phyloP scores from a whole-genome alignment of 2,113 vertebrate species.

The Grus americana region DNA sequence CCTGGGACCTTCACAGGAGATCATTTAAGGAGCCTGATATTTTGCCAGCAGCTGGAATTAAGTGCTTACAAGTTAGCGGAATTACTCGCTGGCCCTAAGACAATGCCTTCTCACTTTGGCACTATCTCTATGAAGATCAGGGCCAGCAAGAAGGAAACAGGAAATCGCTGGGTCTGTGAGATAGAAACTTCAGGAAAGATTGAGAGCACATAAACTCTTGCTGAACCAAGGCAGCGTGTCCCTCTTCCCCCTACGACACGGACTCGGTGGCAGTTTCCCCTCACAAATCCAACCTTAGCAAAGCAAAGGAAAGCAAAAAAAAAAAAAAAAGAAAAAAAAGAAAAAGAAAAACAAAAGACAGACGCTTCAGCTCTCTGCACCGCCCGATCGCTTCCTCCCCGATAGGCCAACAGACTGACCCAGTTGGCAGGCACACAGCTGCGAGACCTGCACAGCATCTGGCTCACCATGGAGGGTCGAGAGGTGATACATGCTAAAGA shows the following conservation, averaged over 20 bases:
- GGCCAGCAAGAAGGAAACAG: slow-evolving; percentile 55
- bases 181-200: slow-evolving; percentile 58
- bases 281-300: not conserved
- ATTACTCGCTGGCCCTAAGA: not conserved
- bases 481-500: slow-evolving; percentile 22
- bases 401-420: slow-evolving; percentile 50
- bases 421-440: not conserved
- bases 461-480: slow-evolving; percentile 12
- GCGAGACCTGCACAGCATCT: slow-evolving; percentile 48
- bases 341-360: slow-evolving; percentile 24
- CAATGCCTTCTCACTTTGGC: not conserved
- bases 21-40: not conserved
- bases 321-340: not conserved
- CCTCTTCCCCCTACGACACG: not conserved
- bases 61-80: not conserved
- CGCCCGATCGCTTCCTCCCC: not conserved
- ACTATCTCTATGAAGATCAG: slow-evolving; percentile 41
- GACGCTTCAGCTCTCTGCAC: slow-evolving; percentile 5
- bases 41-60: not conserved
- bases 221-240: slow-evolving; percentile 1
- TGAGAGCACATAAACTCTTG: slow-evolving; percentile 47
- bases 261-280: not conserved
- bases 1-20: not conserved
- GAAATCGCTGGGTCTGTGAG: slow-evolving; percentile 39
- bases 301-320: not conserved